These are phyloP conservation scores for Bombyx mandarina DNA, from an alignment of 1,140 invertebrate species.

Conservation along the genomic window DNA sequence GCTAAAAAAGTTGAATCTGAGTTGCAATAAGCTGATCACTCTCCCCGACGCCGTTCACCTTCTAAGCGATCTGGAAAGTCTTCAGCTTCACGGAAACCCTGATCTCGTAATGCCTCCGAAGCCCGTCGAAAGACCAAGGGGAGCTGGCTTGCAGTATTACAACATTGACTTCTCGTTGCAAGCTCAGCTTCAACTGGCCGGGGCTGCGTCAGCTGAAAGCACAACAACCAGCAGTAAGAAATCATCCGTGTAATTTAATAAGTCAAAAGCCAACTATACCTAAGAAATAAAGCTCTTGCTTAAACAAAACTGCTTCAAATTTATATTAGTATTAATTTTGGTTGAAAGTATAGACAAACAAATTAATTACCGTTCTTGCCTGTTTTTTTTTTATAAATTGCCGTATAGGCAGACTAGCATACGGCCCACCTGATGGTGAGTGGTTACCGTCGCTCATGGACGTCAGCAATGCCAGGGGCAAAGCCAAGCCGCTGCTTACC, in stretches of 20 bases:
- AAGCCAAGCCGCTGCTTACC: no score
- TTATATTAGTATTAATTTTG: no score
- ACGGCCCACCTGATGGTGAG: no score
- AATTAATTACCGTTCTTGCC: no score
- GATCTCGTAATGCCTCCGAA: conserved; percentile 98
- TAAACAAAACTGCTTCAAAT: no score
- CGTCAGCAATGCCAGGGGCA: no score
- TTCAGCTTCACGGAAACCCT: conserved; percentile 95
- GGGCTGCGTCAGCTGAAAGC: conserved; percentile 86
- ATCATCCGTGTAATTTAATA: not conserved
- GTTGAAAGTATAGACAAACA: no score
- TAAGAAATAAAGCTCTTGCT: no score
- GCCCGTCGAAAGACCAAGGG: conserved; percentile 84
- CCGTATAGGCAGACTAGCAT: no score
- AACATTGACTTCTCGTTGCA: conserved; percentile 99
- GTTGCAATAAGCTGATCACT: conserved; percentile 94
- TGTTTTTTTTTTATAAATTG: no score
- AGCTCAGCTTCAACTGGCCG: conserved; percentile 93
- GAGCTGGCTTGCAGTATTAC: conserved; percentile 94
- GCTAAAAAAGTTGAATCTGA: conserved; percentile 94
- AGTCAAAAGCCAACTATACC: no score
- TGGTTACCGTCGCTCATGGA: no score
- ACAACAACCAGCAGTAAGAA: conserved; percentile 75
- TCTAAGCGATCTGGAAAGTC: conserved; percentile 88
- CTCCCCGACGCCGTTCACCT: conserved; percentile 98